phyloP scores from a whole-genome alignment of 2,113 vertebrate genomes.

The Pedetes capensis region DNA sequence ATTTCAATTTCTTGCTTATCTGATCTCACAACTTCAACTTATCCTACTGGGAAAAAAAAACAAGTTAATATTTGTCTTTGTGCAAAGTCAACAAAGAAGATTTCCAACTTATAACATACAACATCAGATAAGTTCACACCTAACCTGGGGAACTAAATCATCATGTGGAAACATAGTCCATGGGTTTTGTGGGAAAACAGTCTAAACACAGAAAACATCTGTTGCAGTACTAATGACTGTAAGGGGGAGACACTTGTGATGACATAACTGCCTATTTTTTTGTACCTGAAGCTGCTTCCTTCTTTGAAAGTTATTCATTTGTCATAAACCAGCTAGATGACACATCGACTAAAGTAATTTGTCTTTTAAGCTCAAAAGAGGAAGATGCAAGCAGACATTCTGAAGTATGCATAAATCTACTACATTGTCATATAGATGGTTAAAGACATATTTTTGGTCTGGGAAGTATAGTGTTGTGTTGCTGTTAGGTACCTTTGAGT shows the following conservation, averaged over 20 bases:
- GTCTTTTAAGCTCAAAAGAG: constrained; percentile 29
- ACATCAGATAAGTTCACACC: not conserved
- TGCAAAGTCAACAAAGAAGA: constrained; percentile 37
- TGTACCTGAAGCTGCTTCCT: not conserved
- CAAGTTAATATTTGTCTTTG: not conserved
- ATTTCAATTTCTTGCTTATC: not conserved
- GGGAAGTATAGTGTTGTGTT: too few relatives aligned
- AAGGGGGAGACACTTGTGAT: not conserved
- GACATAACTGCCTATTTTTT: not conserved
- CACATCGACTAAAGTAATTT: constrained; percentile 10
- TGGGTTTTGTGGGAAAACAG: not conserved
- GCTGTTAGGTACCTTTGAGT: too few relatives aligned
- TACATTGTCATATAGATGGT: not conserved
- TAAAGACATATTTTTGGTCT: not conserved
- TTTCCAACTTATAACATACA: not conserved
- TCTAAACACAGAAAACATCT: constrained; percentile 36
- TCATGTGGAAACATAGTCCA: not conserved
- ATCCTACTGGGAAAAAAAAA: not conserved
- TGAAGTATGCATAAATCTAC: not conserved
- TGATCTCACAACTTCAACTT: not conserved
- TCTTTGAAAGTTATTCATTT: constrained; percentile 44
- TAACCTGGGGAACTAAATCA: not conserved
- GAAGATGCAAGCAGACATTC: not conserved
- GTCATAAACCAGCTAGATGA: not conserved
- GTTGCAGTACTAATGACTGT: not conserved